Conservation (phyloP, 1,140 invertebrate genomes). For the Zaprionus camerounensis region DNA sequence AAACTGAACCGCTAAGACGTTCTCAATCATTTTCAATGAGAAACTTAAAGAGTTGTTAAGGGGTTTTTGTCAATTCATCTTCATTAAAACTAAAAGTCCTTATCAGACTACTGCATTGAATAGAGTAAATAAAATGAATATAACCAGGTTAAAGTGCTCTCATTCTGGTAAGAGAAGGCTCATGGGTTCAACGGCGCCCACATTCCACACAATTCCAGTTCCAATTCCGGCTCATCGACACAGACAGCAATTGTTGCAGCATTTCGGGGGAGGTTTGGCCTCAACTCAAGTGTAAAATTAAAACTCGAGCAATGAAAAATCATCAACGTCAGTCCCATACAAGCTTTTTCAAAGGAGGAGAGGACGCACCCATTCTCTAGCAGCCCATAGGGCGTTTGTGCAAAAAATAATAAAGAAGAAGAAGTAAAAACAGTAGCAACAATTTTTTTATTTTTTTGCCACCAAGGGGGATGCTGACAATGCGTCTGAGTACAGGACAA, state of each 20-base stretch:
- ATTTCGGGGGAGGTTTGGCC: constrained; percentile 37
- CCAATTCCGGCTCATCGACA: constrained; percentile 18
- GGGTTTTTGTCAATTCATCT: no score
- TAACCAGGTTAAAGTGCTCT: neutral
- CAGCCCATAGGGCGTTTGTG: constrained; percentile 35
- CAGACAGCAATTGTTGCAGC: constrained; percentile 26
- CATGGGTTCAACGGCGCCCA: constrained; percentile 3
- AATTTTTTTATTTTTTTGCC: constrained; percentile 34
- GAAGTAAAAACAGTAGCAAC: constrained; percentile 62
- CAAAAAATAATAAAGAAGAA: constrained; percentile 16
- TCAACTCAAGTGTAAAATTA: constrained; percentile 84
- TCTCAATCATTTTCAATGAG: no score
- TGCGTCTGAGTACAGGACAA: constrained; percentile 35
- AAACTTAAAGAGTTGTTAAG: no score
- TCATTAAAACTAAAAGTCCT: no score
- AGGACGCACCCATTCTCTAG: neutral
- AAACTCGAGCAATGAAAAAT: constrained; percentile 84
- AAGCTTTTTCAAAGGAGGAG: constrained; percentile 6
- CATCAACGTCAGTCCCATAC: constrained; percentile 75
- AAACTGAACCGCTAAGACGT: no score
- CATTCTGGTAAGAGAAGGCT: neutral
- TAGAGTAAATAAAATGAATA: neutral
- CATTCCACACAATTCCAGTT: constrained; percentile 3
- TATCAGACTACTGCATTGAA: no score
- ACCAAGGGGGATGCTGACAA: constrained; percentile 56